Base-by-base conservation (phyloP, 1,140 invertebrate species). In the Drepana arcuata region DNA sequence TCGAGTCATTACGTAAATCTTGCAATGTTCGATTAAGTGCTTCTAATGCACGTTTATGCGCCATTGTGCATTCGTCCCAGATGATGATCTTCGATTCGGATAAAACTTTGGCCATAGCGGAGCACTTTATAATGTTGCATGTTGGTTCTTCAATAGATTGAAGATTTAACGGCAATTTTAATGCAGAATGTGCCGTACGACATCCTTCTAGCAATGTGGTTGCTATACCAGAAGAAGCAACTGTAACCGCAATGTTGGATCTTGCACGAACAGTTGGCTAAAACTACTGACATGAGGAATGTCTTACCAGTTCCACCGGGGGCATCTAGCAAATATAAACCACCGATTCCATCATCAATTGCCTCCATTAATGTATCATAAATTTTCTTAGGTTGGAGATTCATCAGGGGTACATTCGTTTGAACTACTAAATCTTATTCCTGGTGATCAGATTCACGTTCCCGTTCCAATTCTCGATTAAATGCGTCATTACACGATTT, bases 11-110 rank as follows among this genome's bases (percentile, higher is more conserved):
- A 63, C 36, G 43, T 31, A 46, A 14, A 46, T 46, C 36, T 40
- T 38, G 54, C 11, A 82, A 29, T 2, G 57, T 54, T 44, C 62
- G 29, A 36, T 84, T 51, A 14, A 85, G 46, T 32, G 66, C 71
- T 40, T 84, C 74, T n/a, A 83, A 38, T 14, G 54, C 61, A 36
- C 45, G 57, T 36, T 42, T 78, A 45, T 61, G 16, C 41, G 24
- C 34, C 37, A 31, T 40, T 10, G 37, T 40, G 15, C 24, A 28
- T 18, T 36, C 25, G 18, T 36, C 25, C 24, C 25, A 41, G 13
- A 34, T 10, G 2, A 34, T 41, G 6, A 28, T 14, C 14, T 11
- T 24, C 11, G 9, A 11, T 34, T 40, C 23, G 24, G 27, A 23
- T 31, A 40, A 15, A 0, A 40, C 14, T 16, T 40, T 40, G 9